Evolutionary conservation across 2,113 vertebrate genomes (phyloP).

Genomic region (Poeciliopsis occidentalis): DNA sequence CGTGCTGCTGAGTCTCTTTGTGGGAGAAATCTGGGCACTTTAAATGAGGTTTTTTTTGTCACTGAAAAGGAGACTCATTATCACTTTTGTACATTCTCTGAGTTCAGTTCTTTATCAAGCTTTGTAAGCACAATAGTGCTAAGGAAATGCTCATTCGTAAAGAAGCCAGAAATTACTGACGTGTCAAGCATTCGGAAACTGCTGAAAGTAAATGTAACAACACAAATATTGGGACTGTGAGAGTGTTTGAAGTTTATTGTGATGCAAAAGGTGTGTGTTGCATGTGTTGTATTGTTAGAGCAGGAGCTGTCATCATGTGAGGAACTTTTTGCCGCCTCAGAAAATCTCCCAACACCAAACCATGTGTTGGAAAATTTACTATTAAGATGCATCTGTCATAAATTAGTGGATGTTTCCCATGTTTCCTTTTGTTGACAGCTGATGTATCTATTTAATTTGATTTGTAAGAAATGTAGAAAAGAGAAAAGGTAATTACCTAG

Average conservation of each 20-base stretch:
- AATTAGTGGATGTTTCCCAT: too few species aligned
- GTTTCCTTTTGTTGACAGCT: not conserved
- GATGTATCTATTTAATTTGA: not conserved
- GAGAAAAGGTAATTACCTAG: too few species aligned
- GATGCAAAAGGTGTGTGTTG: not conserved
- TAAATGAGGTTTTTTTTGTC: conserved; percentile 75
- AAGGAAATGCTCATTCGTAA: conserved; percentile 60
- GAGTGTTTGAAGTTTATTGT: conserved; percentile 8
- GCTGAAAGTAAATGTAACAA: conserved; percentile 55
- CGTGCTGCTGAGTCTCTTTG: conserved; percentile 67
- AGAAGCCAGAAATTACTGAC: conserved; percentile 58
- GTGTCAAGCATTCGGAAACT: conserved; percentile 31
- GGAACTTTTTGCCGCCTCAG: not conserved
- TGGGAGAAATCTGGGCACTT: conserved; percentile 71
- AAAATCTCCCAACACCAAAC: too few species aligned
- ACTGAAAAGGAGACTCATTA: conserved; percentile 72
- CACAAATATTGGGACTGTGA: conserved; percentile 42
- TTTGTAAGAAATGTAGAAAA: not conserved
- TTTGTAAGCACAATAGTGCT: conserved; percentile 77
- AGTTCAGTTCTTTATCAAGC: conserved; percentile 69
- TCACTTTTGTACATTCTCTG: conserved; percentile 70
- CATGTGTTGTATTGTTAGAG: not conserved
- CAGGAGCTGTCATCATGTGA: not conserved
- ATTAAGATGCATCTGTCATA: not conserved
- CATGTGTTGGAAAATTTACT: not conserved